These are phyloP conservation scores for Onychomys arenicola DNA, from an alignment of 2,797 vertebrate genomes.

Conservation along the genomic window DNA sequence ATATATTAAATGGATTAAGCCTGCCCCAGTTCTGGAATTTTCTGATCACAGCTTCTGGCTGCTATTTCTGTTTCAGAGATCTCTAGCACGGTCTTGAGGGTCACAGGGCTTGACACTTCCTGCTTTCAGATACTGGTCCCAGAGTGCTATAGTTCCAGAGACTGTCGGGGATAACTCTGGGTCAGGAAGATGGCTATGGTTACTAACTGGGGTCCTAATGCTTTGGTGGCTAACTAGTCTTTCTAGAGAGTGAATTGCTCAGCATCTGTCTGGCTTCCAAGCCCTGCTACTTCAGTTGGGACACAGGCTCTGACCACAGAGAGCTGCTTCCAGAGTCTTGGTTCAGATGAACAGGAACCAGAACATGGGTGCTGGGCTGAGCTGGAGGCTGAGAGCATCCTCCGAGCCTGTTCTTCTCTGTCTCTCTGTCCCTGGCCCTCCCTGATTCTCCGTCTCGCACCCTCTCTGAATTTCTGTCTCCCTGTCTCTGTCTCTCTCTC, in stretches of 20 bases:
- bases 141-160: background rate
- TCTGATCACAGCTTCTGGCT: conserved; percentile 2
- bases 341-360: background rate
- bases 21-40: conserved; percentile 7
- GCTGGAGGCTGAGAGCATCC: background rate
- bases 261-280: background rate
- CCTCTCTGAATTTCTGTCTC: background rate
- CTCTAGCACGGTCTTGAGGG: background rate
- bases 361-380: background rate
- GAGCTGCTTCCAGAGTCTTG: background rate
- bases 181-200: background rate
- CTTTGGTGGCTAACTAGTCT: background rate
- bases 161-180: conserved; percentile 10
- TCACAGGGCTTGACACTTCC: conserved; percentile 18
- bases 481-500: background rate
- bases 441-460: background rate
- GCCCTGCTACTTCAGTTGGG: background rate
- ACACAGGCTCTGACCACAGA: background rate
- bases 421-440: background rate
- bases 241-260: background rate
- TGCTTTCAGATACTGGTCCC: conserved; percentile 40
- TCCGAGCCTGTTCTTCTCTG: background rate
- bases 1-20: background rate
- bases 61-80: background rate
- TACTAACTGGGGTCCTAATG: background rate